Conservation (phyloP, 2,888 invertebrate genomes). For the Sphecodes monilicornis region DNA sequence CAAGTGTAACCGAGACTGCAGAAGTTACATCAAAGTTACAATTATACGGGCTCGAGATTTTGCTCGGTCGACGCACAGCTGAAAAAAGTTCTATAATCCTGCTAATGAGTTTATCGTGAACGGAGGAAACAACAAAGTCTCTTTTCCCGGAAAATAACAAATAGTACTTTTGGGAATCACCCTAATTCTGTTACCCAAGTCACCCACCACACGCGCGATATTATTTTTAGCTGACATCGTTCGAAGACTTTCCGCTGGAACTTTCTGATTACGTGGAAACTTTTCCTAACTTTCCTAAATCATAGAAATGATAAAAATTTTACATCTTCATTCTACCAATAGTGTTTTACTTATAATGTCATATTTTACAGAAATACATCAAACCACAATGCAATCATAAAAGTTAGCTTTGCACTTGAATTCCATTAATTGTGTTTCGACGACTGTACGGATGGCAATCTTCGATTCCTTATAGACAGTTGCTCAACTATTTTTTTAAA, state of each 20-base stretch:
- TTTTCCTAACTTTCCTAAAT: not conserved
- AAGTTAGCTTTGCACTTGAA: too few relatives aligned
- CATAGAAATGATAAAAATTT: not conserved
- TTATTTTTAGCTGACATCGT: not conserved
- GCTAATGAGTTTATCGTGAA: conserved; percentile 43
- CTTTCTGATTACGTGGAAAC: not conserved
- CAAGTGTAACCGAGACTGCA: conserved; percentile 40
- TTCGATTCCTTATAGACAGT: too few relatives aligned
- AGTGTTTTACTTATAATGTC: too few relatives aligned
- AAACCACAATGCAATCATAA: too few relatives aligned
- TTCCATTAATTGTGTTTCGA: too few relatives aligned
- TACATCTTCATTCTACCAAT: not conserved
- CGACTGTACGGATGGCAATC: too few relatives aligned
- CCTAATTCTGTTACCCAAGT: not conserved
- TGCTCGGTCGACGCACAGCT: conserved; percentile 25
- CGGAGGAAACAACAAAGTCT: not conserved
- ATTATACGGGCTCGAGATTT: conserved; percentile 15
- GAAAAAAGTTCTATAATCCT: conserved; percentile 41
- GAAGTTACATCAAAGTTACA: conserved; percentile 38
- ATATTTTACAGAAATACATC: too few relatives aligned
- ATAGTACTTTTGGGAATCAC: not conserved
- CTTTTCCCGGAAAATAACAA: not conserved
- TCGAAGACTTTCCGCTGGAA: not conserved
- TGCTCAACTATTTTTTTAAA: too few relatives aligned
- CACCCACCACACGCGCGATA: not conserved